phyloP scores from a whole-genome alignment of 2,797 vertebrate genomes.

The Geotria australis region DNA sequence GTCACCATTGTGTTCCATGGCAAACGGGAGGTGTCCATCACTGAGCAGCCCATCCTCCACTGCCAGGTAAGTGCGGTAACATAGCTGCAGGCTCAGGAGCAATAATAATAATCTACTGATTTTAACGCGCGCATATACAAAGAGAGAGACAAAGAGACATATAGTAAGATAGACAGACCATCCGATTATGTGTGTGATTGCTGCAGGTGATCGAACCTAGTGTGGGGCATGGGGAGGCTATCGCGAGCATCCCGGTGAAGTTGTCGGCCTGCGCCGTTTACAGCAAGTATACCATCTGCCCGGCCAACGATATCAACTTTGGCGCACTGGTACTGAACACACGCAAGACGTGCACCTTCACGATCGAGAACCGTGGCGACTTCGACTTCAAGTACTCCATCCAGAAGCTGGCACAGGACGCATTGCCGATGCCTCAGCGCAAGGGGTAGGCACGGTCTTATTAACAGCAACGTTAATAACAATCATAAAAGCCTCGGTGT shows the following conservation, averaged over 20 bases:
- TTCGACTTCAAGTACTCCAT: slow-evolving; percentile 24
- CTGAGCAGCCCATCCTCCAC: slow-evolving; percentile 19
- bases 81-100: too few relatives aligned
- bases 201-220: slow-evolving; percentile 39
- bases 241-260: slow-evolving; percentile 21
- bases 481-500: too few relatives aligned
- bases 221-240: slow-evolving; percentile 12
- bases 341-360: slow-evolving; percentile 19
- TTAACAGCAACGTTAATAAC: too few relatives aligned
- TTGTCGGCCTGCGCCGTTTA: slow-evolving; percentile 24
- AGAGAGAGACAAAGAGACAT: background rate
- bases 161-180: too few relatives aligned
- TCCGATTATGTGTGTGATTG: background rate
- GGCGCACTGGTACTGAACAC: slow-evolving; percentile 21
- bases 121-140: too few relatives aligned
- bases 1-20: slow-evolving; percentile 28
- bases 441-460: slow-evolving; percentile 2
- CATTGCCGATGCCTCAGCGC: slow-evolving; percentile 1
- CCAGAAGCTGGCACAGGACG: slow-evolving; percentile 7
- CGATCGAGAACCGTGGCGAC: slow-evolving; percentile 32
- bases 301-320: slow-evolving; percentile 25
- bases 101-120: too few relatives aligned
- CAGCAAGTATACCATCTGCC: slow-evolving; percentile 32
- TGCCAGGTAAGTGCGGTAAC: slow-evolving; percentile 24
- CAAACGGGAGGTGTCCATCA: slow-evolving; percentile 19